Evolutionary conservation across 2,797 vertebrate species (phyloP), one percentile per base, ranked within the genome.

Genomic region (Staurois parvus): DNA sequence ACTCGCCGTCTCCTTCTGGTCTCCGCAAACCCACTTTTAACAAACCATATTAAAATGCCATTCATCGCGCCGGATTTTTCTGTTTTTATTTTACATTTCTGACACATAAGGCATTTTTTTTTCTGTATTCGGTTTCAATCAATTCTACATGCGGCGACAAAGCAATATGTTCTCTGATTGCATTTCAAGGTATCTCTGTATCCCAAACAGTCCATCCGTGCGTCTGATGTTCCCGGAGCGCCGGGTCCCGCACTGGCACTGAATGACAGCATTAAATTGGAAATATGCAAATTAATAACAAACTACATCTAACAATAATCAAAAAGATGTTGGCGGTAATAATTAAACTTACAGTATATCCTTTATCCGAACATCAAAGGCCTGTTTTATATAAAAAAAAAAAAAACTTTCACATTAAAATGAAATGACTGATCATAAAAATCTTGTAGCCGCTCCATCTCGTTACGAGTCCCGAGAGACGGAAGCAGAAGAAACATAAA

Each of bases 281-380:
- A 77, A 77, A 84, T 77, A 84, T 70, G 72, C 74, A 84, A 76
- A 84, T 84, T 62, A 77, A 84, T 69, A 77, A 30, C 66, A 70
- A 70, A 77, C 74, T 64, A 62, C 80, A 84, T 70, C 74, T 77
- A 70, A 84, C 74, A 70, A 77, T 84, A 77, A 84, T 77, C 82
- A 69, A 34, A 69, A 76, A 72, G 78, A 70, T 77, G 74, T 70
- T 72, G 24, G 12, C 2, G 30, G 17, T 59, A 62, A 76, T 70
- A 84, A 83, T 83, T 76, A 77, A 77, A 84, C 48, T 37, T 37
- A 24, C 64, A 56, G 29, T 69, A 13, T 45, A 77, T 64, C 45
- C 64, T 77, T 77, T 84, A 77, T 84, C 82, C 29, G 24, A 42
- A 62, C 74, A 84, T 84, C 66, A 84, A 83, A 59, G 74, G 72